phyloP scores from a whole-genome alignment of 1,140 invertebrate genomes.

The Drosophila teissieri region DNA sequence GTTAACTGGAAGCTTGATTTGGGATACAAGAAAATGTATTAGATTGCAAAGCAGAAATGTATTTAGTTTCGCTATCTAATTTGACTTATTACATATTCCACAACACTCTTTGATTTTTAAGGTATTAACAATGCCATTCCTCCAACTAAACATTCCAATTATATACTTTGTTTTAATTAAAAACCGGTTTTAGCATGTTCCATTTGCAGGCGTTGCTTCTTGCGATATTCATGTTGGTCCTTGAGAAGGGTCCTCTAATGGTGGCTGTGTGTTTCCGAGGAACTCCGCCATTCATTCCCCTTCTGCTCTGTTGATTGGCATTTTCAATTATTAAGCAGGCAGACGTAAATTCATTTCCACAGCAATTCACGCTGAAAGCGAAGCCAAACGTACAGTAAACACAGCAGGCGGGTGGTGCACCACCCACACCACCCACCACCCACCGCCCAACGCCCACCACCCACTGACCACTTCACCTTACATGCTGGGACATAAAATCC shows the following conservation, averaged over 20 bases:
- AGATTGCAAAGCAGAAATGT: too few relatives aligned
- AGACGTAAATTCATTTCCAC: constrained; percentile 57
- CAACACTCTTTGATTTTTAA: too few relatives aligned
- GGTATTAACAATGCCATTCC: too few relatives aligned
- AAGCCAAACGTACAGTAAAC: not conserved
- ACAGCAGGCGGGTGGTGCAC: not conserved
- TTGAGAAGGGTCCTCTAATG: not conserved
- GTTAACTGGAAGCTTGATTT: too few relatives aligned
- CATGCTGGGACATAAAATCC: constrained; percentile 19
- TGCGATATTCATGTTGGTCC: not conserved
- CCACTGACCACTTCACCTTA: not conserved
- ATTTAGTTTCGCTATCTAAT: too few relatives aligned
- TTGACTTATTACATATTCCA: too few relatives aligned
- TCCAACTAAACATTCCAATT: too few relatives aligned
- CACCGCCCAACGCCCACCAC: not conserved
- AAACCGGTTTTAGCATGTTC: too few relatives aligned
- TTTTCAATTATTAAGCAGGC: constrained; percentile 50
- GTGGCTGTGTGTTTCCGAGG: not conserved
- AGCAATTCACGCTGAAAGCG: constrained; percentile 30
- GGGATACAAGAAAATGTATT: too few relatives aligned
- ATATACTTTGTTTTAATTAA: too few relatives aligned
- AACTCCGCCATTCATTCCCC: not conserved
- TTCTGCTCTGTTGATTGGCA: constrained; percentile 44
- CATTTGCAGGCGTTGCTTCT: too few relatives aligned
- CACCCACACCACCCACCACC: not conserved